These are phyloP conservation scores for Rana temporaria DNA, from an alignment of 2,113 vertebrate genomes.

Conservation along the genomic window DNA sequence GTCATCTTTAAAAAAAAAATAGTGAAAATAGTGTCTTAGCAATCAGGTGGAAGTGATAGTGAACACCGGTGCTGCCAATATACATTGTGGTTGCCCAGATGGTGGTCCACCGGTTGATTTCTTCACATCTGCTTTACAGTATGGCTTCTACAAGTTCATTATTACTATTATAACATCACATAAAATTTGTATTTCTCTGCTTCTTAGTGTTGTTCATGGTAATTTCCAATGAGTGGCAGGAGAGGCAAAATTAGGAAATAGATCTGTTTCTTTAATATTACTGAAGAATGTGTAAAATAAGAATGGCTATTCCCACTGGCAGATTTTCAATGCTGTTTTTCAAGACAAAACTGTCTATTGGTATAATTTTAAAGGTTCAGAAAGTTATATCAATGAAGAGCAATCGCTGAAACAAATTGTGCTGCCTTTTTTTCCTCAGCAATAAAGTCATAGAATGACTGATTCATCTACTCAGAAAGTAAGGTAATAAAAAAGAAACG, in stretches of 20 bases:
- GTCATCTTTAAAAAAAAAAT: too few relatives aligned
- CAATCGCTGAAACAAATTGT: conserved; percentile 56
- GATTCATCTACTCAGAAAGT: conserved; percentile 55
- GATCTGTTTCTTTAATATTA: conserved; percentile 47
- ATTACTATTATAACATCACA: neutral
- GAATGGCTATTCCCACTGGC: conserved; percentile 26
- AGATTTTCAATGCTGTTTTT: conserved; percentile 32
- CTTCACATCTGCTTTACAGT: too few relatives aligned
- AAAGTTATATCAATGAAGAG: conserved; percentile 58
- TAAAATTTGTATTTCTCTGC: neutral
- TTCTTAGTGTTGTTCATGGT: neutral
- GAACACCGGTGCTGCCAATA: too few relatives aligned
- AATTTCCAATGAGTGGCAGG: neutral
- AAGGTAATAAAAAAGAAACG: conserved; percentile 53
- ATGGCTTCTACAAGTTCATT: too few relatives aligned
- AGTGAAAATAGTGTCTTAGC: too few relatives aligned
- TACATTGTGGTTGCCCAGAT: too few relatives aligned
- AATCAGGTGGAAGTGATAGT: too few relatives aligned
- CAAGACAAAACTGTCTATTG: conserved; percentile 46
- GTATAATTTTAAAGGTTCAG: conserved; percentile 57
- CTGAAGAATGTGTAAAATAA: conserved; percentile 41
- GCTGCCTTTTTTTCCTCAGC: conserved; percentile 50
- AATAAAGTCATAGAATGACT: conserved; percentile 58
- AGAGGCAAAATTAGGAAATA: conserved; percentile 34
- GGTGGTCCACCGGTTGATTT: too few relatives aligned